phyloP scores from a whole-genome alignment of 2,888 invertebrate genomes.

The Hetaerina titia region DNA sequence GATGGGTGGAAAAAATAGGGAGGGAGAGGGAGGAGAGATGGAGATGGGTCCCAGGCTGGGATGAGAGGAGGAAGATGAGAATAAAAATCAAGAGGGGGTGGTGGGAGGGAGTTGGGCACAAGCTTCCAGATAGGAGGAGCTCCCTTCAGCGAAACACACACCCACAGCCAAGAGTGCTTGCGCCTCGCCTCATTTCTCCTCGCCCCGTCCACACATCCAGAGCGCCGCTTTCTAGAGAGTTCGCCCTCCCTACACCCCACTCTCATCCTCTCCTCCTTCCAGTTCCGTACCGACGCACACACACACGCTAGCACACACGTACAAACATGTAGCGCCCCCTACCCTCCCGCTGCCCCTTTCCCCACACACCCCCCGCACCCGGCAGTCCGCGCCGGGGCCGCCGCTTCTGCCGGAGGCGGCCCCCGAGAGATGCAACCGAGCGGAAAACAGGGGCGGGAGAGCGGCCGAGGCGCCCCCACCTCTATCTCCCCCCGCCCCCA shows the following conservation, averaged over 20 bases:
- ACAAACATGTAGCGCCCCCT: too few species aligned
- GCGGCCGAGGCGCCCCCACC: neutral
- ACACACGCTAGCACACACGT: too few species aligned
- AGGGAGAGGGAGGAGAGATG: constrained; percentile 67
- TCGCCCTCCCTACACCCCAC: neutral
- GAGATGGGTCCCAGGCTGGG: neutral
- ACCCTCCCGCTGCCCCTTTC: neutral
- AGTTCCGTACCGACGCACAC: neutral
- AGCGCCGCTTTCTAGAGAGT: neutral
- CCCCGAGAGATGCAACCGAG: constrained; percentile 40
- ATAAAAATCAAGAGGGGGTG: constrained; percentile 72
- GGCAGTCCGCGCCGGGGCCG: neutral
- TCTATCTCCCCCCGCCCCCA: neutral
- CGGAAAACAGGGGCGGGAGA: constrained; percentile 48
- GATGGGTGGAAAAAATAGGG: constrained; percentile 71
- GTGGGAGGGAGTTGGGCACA: constrained; percentile 73
- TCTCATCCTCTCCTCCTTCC: neutral
- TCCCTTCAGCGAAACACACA: constrained; percentile 30
- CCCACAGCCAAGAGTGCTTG: constrained; percentile 14
- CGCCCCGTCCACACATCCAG: constrained; percentile 36
- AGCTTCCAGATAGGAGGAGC: constrained; percentile 3
- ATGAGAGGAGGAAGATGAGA: constrained; percentile 74
- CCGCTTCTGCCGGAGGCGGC: neutral
- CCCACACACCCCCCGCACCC: neutral
- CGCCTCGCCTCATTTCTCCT: constrained; percentile 43